Evolutionary conservation across 2,113 vertebrate genomes (phyloP).

Genomic region (Xyrauchen texanus): DNA sequence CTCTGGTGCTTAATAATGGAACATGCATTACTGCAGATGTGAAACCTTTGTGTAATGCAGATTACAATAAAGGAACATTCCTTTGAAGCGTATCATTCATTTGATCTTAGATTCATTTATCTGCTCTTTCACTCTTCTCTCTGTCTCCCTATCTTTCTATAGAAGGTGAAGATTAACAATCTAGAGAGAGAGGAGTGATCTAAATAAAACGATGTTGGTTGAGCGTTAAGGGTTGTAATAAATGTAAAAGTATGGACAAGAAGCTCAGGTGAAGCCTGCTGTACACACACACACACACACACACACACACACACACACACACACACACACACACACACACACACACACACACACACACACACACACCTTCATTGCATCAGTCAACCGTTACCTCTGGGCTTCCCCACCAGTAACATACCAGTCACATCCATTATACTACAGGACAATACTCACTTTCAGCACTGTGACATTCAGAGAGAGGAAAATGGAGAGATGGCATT

Average conservation of each 20-base stretch:
- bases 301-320: rapidly evolving
- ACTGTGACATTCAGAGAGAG: neutral
- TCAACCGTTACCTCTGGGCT: slow-evolving; percentile 3
- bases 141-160: no score
- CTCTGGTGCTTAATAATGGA: neutral
- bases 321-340: no score
- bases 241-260: neutral
- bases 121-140: no score
- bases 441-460: slow-evolving; percentile 10
- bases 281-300: neutral
- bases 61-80: no score
- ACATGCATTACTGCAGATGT: neutral
- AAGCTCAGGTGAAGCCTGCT: neutral
- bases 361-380: neutral
- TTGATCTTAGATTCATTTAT: no score
- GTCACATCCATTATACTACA: slow-evolving; percentile 6
- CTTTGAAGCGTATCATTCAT: no score
- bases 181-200: no score
- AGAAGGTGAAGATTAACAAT: no score
- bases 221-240: no score
- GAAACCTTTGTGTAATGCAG: no score
- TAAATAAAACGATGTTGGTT: no score
- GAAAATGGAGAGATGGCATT: slow-evolving; percentile 11
- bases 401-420: neutral
- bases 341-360: no score